Evolutionary conservation across 2,113 vertebrate genomes (phyloP).

Genomic region (Blennius ocellaris): DNA sequence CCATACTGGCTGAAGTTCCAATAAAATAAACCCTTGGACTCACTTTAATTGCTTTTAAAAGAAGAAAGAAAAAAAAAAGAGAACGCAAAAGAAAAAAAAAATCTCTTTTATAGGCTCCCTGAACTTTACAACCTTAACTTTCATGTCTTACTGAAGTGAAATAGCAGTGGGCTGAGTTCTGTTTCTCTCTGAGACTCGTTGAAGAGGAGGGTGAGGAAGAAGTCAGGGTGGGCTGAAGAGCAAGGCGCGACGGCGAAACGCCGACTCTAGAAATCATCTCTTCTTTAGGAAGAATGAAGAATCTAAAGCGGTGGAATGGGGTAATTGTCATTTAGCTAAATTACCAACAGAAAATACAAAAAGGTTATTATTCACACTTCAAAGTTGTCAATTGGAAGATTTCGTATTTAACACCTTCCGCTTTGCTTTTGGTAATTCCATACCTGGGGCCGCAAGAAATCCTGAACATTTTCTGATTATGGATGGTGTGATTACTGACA

Average conservation of each 20-base stretch:
- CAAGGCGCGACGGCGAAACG: too few species aligned
- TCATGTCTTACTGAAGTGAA: conserved; percentile 31
- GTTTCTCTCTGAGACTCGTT: conserved; percentile 17
- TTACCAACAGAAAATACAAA: neutral
- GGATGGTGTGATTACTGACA: conserved; percentile 58
- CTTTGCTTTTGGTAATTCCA: conserved; percentile 21
- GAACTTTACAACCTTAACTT: conserved; percentile 43
- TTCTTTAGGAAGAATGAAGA: too few species aligned
- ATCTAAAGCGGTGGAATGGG: too few species aligned
- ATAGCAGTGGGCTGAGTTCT: conserved; percentile 37
- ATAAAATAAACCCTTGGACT: conserved; percentile 54
- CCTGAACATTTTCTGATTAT: conserved; percentile 46
- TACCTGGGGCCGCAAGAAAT: conserved; percentile 3
- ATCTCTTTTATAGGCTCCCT: conserved; percentile 35
- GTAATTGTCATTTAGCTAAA: too few species aligned
- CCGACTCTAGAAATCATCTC: too few species aligned
- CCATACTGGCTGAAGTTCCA: conserved; percentile 7
- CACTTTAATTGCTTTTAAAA: conserved; percentile 48
- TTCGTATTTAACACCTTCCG: neutral
- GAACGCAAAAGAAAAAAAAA: neutral
- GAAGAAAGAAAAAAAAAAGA: conserved; percentile 56
- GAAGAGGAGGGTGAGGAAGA: neutral
- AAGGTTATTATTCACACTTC: neutral
- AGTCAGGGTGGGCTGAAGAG: neutral
- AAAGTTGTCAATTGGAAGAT: neutral